Base-by-base conservation (phyloP, 2,113 vertebrate genomes). In the Nothocercus julius region DNA sequence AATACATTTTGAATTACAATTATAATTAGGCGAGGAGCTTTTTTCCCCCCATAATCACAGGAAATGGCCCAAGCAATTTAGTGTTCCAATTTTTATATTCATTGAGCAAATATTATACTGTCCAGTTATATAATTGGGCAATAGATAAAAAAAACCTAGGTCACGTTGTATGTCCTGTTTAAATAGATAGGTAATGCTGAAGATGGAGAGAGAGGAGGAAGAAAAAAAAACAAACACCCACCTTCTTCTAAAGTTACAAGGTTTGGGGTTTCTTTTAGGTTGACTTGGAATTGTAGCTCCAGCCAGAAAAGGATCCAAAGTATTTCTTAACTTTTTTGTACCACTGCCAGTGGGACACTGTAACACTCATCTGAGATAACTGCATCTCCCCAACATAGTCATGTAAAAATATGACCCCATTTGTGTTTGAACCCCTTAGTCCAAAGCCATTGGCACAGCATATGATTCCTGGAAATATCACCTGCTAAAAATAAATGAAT, bases 1-100 rank as follows among this genome's bases (percentile, higher is more conserved):
- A 97, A 86, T 77, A 92, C 70, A 70, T 87, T 97, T 96, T 93
- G 90, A 97, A 93, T 96, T 94, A 96, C 70, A 94, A 69, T 90
- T 89, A 68, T 62, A 96, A 96, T 97, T 96, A 96, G 36, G 77
- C 34, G 84, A 79, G 44, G 66, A 90, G 62, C 42, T 90, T 90
- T 82, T 34, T 51, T 5, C 15, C 59, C 49, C 45, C n/a, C 42
- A 76, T 90, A 93, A 95, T 93, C 81, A 62, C 81, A 92, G 62
- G 40, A 94, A 95, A 90, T 74, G 30, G 58, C 63, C 70, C 77
- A 89, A 89, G 92, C 83, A 94, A 96, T 95, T 93, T 89, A 87
- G 16, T 1, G 0, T 79, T 94, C 81, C 91, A 96, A 92, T 90
- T 97, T 94, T 95, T 86, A 56, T 92, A 96, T 90, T 90, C 90